Conservation (phyloP, 2,113 vertebrate species). For the Anthoscopus minutus region DNA sequence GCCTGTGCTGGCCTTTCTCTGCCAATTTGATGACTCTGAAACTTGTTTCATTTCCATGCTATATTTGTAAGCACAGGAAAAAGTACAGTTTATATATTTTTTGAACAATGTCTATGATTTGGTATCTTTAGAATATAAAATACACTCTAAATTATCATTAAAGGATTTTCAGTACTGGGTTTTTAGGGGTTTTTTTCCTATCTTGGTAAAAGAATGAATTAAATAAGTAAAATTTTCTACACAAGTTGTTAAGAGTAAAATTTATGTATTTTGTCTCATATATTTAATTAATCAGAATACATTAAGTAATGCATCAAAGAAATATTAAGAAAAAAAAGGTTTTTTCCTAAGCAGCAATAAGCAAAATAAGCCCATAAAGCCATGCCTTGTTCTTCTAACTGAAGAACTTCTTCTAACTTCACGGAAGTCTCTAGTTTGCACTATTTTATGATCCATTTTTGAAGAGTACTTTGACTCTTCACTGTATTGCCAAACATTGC, state of each 20-base stretch:
- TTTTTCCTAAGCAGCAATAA: not conserved
- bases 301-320: not conserved
- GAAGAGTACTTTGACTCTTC: not conserved
- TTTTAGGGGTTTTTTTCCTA: not conserved
- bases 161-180: not conserved
- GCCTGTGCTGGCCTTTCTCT: not conserved
- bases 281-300: not conserved
- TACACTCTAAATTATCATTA: not conserved
- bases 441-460: not conserved
- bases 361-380: not conserved
- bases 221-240: not conserved
- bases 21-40: not conserved
- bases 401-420: no score
- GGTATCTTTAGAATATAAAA: not conserved
- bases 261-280: not conserved
- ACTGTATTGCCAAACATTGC: not conserved
- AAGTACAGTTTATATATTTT: not conserved
- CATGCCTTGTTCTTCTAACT: not conserved
- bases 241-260: not conserved
- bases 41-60: not conserved
- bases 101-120: not conserved
- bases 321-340: fast-evolving
- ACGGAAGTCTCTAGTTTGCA: not conserved
- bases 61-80: not conserved
- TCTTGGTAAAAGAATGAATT: not conserved